Conservation (phyloP, 2,113 vertebrate species). For the Ceyx cyanopectus region DNA sequence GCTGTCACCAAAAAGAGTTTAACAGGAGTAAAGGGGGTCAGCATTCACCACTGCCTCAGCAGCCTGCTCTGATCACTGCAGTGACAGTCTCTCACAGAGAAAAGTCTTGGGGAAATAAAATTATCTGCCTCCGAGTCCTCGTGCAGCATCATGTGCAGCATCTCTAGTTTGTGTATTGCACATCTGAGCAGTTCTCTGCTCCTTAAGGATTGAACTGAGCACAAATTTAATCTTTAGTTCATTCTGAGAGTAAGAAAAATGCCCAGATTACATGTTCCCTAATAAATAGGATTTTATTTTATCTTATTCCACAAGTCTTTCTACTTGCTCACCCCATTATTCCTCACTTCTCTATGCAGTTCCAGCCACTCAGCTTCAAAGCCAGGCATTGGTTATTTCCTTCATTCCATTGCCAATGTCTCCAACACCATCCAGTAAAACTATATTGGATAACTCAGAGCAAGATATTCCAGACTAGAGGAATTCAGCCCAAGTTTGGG, state of each 20-base stretch:
- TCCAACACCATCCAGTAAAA: not conserved
- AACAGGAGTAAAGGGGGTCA: rapidly evolving
- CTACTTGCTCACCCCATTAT: not conserved
- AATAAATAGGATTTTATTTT: not conserved
- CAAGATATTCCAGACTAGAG: not conserved
- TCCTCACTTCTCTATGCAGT: not conserved
- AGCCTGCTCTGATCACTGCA: not conserved
- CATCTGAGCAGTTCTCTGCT: not conserved
- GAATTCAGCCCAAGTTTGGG: not conserved
- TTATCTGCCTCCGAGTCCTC: not conserved
- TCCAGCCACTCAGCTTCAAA: not conserved
- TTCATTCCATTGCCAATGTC: not conserved
- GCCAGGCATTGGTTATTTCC: not conserved
- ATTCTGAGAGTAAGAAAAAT: not conserved
- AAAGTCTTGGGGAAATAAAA: not conserved
- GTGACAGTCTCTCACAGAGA: not conserved
- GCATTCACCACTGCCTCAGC: rapidly evolving
- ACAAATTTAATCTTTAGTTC: not conserved
- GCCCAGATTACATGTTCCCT: not conserved
- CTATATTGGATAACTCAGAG: not conserved
- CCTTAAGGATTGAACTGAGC: not conserved
- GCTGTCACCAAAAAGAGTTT: not conserved
- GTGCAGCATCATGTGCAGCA: not conserved
- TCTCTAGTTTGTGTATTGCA: not conserved
- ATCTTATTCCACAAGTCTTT: not conserved